Conservation (phyloP, 2,113 vertebrate species). For the Lophochroa leadbeateri region DNA sequence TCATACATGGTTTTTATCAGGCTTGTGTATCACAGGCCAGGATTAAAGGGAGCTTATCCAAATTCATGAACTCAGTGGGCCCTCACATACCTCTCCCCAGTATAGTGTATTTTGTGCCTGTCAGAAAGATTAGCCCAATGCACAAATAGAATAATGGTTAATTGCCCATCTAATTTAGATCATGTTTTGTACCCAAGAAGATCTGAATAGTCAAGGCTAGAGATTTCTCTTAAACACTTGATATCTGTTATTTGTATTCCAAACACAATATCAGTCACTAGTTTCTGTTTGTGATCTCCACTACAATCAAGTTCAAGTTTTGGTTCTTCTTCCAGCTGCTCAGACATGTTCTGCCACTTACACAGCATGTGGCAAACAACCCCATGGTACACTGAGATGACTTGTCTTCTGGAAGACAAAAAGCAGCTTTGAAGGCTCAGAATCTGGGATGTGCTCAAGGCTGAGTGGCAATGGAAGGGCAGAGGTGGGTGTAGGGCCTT, state of each 20-base stretch:
- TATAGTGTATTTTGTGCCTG: neutral
- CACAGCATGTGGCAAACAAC: neutral
- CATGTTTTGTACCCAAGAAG: neutral
- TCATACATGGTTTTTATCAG: neutral
- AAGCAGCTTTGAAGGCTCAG: neutral
- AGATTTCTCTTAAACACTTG: neutral
- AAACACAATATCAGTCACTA: neutral
- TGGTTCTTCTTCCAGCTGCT: conserved; percentile 13
- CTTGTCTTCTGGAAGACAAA: neutral
- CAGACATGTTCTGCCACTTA: neutral
- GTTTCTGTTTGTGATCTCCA: neutral
- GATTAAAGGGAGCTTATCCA: neutral
- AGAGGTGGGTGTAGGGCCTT: neutral
- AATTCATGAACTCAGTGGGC: neutral
- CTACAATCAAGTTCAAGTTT: neutral
- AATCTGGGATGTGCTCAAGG: neutral
- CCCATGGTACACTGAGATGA: neutral
- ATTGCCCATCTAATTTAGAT: neutral
- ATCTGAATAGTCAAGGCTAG: neutral
- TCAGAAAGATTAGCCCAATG: neutral
- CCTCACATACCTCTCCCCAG: neutral
- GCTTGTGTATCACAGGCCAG: neutral
- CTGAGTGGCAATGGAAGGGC: neutral
- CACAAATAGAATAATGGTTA: neutral
- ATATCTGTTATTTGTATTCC: neutral